Conservation (phyloP, 2,797 vertebrate genomes). For the Anguilla megastoma region DNA sequence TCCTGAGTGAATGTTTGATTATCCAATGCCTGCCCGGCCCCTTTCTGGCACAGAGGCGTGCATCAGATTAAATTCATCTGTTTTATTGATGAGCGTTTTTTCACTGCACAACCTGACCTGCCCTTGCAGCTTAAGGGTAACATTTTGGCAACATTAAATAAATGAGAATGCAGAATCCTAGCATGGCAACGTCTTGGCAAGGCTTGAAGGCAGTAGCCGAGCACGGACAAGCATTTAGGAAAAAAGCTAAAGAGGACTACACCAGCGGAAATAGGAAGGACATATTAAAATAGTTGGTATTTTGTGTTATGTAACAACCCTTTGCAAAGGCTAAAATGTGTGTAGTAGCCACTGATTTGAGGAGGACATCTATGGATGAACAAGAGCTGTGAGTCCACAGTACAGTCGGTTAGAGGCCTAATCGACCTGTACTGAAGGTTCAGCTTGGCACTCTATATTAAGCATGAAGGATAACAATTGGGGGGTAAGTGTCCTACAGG, state of each 20-base stretch:
- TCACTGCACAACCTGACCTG: neutral
- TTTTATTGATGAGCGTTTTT: constrained; percentile 38
- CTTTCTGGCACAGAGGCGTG: neutral
- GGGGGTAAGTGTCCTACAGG: neutral
- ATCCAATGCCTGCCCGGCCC: neutral
- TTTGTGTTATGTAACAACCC: neutral
- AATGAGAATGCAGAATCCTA: neutral
- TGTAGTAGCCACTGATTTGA: neutral
- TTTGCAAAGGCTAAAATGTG: neutral
- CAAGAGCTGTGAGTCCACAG: neutral
- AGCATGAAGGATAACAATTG: neutral
- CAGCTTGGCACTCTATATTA: neutral
- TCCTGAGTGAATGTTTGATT: constrained; percentile 5
- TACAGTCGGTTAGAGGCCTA: neutral
- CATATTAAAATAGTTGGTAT: too few relatives aligned
- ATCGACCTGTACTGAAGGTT: neutral
- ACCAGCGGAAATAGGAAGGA: too few relatives aligned
- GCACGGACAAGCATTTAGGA: neutral
- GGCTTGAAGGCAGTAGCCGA: neutral
- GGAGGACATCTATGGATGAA: neutral
- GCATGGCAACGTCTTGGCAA: neutral
- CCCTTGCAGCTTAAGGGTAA: neutral
- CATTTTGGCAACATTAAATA: neutral
- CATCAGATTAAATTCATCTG: constrained; percentile 33
- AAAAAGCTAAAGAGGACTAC: neutral